Evolutionary conservation across 1,140 invertebrate genomes (phyloP).

Genomic region (Drosophila biarmipes): DNA sequence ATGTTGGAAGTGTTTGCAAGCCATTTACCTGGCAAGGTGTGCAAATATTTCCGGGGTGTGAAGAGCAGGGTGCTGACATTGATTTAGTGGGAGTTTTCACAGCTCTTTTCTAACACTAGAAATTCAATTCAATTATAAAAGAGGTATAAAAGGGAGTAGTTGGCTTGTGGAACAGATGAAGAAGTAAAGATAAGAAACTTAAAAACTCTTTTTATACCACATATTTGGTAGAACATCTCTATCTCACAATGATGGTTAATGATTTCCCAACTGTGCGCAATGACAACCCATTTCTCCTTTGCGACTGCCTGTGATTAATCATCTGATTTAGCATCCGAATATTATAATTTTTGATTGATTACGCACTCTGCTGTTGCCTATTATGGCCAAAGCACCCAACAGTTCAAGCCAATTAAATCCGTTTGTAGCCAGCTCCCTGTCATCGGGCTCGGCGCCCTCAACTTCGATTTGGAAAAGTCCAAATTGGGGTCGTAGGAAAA

Average conservation of each 20-base stretch:
- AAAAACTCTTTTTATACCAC: no score
- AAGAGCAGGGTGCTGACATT: slow-evolving; percentile 14
- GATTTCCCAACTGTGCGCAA: slow-evolving; percentile 13
- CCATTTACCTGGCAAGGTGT: slow-evolving; percentile 41
- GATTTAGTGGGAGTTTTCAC: slow-evolving; percentile 33
- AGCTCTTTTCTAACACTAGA: slow-evolving; percentile 9
- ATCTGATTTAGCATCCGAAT: slow-evolving; percentile 26
- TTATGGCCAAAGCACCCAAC: background rate
- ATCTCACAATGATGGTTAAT: slow-evolving; percentile 12
- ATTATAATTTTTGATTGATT: slow-evolving; percentile 41
- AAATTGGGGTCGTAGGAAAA: slow-evolving; percentile 2
- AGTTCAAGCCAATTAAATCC: slow-evolving; percentile 45
- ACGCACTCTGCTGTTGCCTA: slow-evolving; percentile 29
- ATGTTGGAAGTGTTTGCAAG: slow-evolving; percentile 25
- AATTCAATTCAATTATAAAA: slow-evolving; percentile 9
- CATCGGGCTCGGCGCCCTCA: background rate
- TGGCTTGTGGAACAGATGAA: no score
- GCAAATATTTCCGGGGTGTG: slow-evolving; percentile 16
- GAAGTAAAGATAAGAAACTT: no score
- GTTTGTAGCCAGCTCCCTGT: slow-evolving; percentile 23
- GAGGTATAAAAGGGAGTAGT: background rate
- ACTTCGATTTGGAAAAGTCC: slow-evolving; percentile 2
- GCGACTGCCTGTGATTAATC: slow-evolving; percentile 27
- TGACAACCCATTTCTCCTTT: slow-evolving; percentile 12
- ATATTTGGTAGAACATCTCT: background rate